These are phyloP conservation scores for Electrophaes corylata DNA, from an alignment of 2,888 invertebrate genomes.

Conservation along the genomic window DNA sequence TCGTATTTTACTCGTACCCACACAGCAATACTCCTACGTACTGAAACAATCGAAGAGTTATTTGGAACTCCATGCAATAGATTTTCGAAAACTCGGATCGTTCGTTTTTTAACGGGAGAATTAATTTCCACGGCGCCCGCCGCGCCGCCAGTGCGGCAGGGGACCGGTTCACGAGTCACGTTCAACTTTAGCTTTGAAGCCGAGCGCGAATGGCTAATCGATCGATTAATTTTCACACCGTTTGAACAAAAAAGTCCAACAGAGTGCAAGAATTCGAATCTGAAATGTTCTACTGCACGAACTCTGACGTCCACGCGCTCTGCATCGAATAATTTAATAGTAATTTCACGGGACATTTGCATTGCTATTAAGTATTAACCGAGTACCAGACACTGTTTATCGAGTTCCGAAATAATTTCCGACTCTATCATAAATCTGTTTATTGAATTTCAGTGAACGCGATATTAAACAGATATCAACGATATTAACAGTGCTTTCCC, in stretches of 20 bases:
- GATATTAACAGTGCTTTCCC: constrained; percentile 57
- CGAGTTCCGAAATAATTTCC: constrained; percentile 44
- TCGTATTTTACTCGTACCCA: constrained; percentile 43
- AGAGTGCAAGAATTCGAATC: constrained; percentile 58
- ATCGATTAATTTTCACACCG: constrained; percentile 79
- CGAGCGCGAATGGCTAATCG: constrained; percentile 76
- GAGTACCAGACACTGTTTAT: constrained; percentile 35
- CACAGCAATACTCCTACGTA: constrained; percentile 41
- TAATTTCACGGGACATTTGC: constrained; percentile 20
- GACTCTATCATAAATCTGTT: constrained; percentile 49
- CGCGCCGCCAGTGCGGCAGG: constrained; percentile 49
- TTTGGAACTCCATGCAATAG: constrained; percentile 55
- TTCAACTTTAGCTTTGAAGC: constrained; percentile 72
- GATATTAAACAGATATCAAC: constrained; percentile 60
- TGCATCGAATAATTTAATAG: constrained; percentile 11
- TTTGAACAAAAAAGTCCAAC: constrained; percentile 69
- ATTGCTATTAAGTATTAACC: constrained; percentile 14
- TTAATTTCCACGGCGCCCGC: constrained; percentile 64
- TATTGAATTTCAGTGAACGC: constrained; percentile 56
- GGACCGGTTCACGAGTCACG: constrained; percentile 72
- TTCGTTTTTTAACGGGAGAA: constrained; percentile 64
- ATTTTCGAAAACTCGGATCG: constrained; percentile 61
- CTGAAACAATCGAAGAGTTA: constrained; percentile 53
- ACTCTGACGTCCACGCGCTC: constrained; percentile 11
- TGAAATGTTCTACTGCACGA: constrained; percentile 28